Evolutionary conservation across 2,888 invertebrate species (phyloP).

Genomic region (Elaeidobius kamerunicus): DNA sequence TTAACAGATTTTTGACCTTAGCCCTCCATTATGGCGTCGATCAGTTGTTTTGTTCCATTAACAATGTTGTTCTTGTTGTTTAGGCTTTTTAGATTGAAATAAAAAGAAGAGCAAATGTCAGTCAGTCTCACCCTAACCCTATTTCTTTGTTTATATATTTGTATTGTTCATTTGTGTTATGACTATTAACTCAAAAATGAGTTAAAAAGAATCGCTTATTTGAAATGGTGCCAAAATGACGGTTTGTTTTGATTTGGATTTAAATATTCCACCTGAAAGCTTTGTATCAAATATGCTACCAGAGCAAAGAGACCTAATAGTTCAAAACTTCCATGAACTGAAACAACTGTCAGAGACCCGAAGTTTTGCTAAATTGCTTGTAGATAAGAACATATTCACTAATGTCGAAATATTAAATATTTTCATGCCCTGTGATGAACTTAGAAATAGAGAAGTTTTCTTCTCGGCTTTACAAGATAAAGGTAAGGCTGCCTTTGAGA

Average conservation of each 20-base stretch:
- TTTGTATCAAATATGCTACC: constrained; percentile 30
- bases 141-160: constrained; percentile 4
- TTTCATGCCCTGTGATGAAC: constrained; percentile 33
- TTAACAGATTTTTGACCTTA: no score
- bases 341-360: constrained; percentile 33
- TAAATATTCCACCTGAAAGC: neutral
- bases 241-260: neutral
- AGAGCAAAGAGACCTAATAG: constrained; percentile 32
- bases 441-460: constrained; percentile 36
- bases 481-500: constrained; percentile 30
- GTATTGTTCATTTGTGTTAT: neutral
- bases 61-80: no score
- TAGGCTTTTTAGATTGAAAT: no score
- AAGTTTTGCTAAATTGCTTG: constrained; percentile 26
- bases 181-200: neutral
- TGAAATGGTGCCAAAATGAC: constrained; percentile 5
- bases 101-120: no score
- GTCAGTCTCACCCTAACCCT: neutral
- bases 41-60: no score
- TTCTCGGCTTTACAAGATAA: constrained; percentile 36
- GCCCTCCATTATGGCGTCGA: no score
- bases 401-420: constrained; percentile 33
- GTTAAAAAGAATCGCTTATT: neutral
- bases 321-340: constrained; percentile 32
- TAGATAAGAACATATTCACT: constrained; percentile 32